Percentiles rank a stretch among this genome's conserved stretches.
Evolutionary conservation across 2,113 vertebrate species (phyloP).

Genomic region (Siniperca knerii): DNA sequence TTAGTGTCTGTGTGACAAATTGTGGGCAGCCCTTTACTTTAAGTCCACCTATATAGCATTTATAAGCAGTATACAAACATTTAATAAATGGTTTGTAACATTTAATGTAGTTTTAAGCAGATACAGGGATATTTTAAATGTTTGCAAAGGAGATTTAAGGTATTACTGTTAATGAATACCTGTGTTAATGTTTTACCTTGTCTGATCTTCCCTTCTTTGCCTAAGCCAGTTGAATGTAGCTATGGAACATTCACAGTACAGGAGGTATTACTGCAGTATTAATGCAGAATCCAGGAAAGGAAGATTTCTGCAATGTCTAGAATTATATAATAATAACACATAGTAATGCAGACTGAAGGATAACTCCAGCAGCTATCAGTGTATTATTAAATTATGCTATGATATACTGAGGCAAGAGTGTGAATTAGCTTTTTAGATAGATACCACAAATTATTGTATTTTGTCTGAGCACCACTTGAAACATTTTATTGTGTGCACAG

Average conservation of each 20-base stretch:
- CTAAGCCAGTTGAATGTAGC: background rate
- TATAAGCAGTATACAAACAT: background rate
- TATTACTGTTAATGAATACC: background rate
- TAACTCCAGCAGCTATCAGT: slow-evolving; percentile 17
- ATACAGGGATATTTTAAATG: background rate
- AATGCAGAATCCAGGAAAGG: background rate
- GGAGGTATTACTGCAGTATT: background rate
- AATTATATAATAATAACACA: slow-evolving; percentile 4
- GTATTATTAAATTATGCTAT: slow-evolving; percentile 33
- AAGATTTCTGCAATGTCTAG: background rate
- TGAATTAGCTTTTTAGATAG: slow-evolving; percentile 38
- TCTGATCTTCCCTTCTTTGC: background rate
- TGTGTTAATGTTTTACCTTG: background rate
- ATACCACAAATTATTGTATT: slow-evolving; percentile 52
- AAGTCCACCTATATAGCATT: too few species aligned
- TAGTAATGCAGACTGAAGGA: slow-evolving; percentile 28
- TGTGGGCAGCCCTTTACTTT: too few species aligned
- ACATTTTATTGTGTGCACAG: slow-evolving; percentile 43
- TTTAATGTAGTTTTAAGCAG: background rate
- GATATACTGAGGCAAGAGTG: slow-evolving; percentile 23
- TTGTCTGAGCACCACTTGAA: slow-evolving; percentile 41
- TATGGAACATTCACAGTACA: background rate
- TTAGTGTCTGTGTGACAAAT: too few species aligned
- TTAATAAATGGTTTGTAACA: background rate
- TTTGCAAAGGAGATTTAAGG: background rate